Conservation (phyloP, 2,113 vertebrate genomes). For the Gasterosteus aculeatus region DNA sequence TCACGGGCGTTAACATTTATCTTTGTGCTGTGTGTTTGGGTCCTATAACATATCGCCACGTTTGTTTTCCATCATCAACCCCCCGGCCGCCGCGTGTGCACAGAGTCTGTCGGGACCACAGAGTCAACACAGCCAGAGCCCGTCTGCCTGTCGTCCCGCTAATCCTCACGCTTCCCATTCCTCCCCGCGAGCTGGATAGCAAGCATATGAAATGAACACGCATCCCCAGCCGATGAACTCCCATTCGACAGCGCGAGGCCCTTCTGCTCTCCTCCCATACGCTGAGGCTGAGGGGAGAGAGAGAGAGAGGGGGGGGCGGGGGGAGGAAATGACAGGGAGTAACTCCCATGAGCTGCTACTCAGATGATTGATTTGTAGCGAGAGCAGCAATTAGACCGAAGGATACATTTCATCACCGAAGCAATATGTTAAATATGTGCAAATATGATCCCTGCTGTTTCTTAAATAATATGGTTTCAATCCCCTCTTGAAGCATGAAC, state of each 20-base stretch:
- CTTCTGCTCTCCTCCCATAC: slow-evolving; percentile 47
- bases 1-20: slow-evolving; percentile 11
- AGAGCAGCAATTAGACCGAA: slow-evolving; percentile 34
- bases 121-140: slow-evolving; percentile 61
- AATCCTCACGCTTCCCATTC: slow-evolving; percentile 53
- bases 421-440: slow-evolving; percentile 60
- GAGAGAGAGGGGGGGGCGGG: not conserved
- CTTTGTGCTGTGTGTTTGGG: not conserved
- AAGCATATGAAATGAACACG: slow-evolving; percentile 69
- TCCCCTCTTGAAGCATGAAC: not conserved
- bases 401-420: slow-evolving; percentile 55
- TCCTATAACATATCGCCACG: slow-evolving; percentile 14
- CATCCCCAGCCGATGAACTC: slow-evolving; percentile 58
- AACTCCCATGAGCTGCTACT: slow-evolving; percentile 55
- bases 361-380: slow-evolving; percentile 62
- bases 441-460: slow-evolving; percentile 48
- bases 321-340: slow-evolving; percentile 34
- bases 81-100: slow-evolving; percentile 27
- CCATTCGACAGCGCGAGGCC: slow-evolving; percentile 58
- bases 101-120: slow-evolving; percentile 49
- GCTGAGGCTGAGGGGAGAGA: slow-evolving; percentile 27
- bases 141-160: slow-evolving; percentile 44
- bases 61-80: slow-evolving; percentile 36
- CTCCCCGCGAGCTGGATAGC: slow-evolving; percentile 59
- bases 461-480: slow-evolving; percentile 40